Evolutionary conservation across 1,140 invertebrate genomes (phyloP), one percentile per base, ranked within the genome.

Genomic region (Centruroides vittatus): DNA sequence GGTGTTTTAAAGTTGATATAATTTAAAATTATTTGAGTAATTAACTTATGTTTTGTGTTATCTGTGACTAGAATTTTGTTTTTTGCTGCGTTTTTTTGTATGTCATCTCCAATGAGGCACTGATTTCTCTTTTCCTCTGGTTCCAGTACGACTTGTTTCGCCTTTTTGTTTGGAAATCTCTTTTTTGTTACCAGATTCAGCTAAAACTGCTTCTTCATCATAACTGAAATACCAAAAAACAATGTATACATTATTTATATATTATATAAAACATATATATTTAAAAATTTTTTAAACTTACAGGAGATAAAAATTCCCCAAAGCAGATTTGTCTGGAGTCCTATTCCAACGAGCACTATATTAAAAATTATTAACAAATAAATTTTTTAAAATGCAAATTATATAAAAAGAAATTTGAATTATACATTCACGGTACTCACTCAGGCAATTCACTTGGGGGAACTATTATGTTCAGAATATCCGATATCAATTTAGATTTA

Each of bases 401-500:
- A 55, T 9, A 35, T 54, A 35, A 12, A 12, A 51, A 35, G 35
- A 9, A 57, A 12, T 58, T 47, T 56, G 1, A 47, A 23, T 58
- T 49, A 34, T 59, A 55, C 54, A 41, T 10, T 41, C 60, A 49
- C 48, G 2, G 23, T 56, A 50, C 79, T 78, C 76, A 87, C 86
- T 95, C 92, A 47, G 91, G 91, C 10, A 90, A 78, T 54, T 93
- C 89, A 69, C 88, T 88, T 1, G 89, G 84, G 3, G 92, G 90
- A 41, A 96, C 70, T 0, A 97, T 88, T 53, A 97, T 85, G 36
- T 90, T 90, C 54, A 97, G 76, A 61, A 95, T 92, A 73, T 96
- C 95, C 69, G 93, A 90, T 60, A 98, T 93, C 11, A 98, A 74
- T 76, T 93, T 94, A 69, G 94, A 91, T 71, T 98, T 98, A 62